Conservation (phyloP, 2,888 invertebrate species). For the Pseudococcus jackbeardsleyi region DNA sequence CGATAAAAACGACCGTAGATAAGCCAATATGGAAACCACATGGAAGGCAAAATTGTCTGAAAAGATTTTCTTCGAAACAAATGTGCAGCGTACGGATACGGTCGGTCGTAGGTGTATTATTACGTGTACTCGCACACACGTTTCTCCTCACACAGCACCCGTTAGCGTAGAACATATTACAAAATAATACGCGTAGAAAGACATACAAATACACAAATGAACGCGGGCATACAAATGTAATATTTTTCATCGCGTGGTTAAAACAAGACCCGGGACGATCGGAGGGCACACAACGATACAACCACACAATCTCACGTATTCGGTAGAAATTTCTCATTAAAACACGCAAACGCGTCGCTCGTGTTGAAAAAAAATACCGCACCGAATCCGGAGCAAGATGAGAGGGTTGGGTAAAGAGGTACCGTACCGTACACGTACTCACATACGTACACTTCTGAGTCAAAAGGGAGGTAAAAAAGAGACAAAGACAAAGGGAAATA, state of each 20-base stretch:
- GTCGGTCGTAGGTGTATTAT: background rate
- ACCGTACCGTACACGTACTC: background rate
- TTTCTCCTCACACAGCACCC: background rate
- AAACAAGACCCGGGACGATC: background rate
- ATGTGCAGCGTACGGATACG: background rate
- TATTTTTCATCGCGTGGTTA: slow-evolving; percentile 17
- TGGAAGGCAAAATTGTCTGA: background rate
- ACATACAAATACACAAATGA: background rate
- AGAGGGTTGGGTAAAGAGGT: background rate
- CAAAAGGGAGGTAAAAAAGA: background rate
- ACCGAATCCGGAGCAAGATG: background rate
- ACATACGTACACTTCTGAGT: background rate
- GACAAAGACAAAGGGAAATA: background rate
- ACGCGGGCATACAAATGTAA: background rate
- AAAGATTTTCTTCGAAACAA: background rate
- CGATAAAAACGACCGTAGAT: background rate
- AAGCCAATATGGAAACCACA: background rate
- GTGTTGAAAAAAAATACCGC: background rate
- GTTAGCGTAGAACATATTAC: background rate
- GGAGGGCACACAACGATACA: background rate
- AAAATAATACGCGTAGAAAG: slow-evolving; percentile 5
- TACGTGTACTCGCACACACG: background rate
- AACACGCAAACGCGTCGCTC: slow-evolving; percentile 17
- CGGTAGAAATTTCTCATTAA: background rate
- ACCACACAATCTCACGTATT: background rate